Conservation (phyloP, 2,797 vertebrate species). For the Rhinogobio ventralis region DNA sequence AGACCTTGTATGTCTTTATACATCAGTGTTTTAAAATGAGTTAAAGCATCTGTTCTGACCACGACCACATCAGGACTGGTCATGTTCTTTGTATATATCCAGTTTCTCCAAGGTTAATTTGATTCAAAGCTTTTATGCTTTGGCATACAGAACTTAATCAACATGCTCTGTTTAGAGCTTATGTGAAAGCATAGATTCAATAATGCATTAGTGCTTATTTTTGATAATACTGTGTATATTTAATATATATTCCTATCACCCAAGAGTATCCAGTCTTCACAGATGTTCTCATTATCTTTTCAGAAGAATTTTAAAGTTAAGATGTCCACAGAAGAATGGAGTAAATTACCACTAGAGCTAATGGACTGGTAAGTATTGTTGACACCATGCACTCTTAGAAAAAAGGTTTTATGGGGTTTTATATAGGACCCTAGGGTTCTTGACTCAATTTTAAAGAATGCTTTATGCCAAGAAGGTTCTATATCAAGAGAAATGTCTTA, state of each 20-base stretch:
- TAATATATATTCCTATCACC: not conserved
- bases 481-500: too few species aligned
- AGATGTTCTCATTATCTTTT: slow-evolving; percentile 1
- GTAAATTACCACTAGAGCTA: not conserved
- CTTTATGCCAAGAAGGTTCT: too few species aligned
- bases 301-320: not conserved
- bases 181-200: not conserved
- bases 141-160: slow-evolving; percentile 6
- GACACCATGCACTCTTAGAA: not conserved
- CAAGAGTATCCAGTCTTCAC: not conserved
- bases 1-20: slow-evolving; percentile 11
- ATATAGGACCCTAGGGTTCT: too few species aligned
- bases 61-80: slow-evolving; percentile 64
- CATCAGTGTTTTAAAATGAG: slow-evolving; percentile 34
- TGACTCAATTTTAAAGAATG: too few species aligned
- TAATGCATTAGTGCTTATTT: not conserved
- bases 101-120: slow-evolving; percentile 66
- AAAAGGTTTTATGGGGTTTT: too few species aligned
- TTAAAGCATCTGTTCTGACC: slow-evolving; percentile 72
- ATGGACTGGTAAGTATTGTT: not conserved
- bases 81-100: slow-evolving; percentile 65
- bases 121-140: slow-evolving; percentile 62
- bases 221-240: not conserved
- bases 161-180: not conserved
- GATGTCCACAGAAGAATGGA: not conserved